Percentiles rank a stretch among this genome's conserved stretches.
These are phyloP conservation scores for Trialeurodes vaporariorum DNA, from an alignment of 1,140 invertebrate species.

Conservation along the genomic window DNA sequence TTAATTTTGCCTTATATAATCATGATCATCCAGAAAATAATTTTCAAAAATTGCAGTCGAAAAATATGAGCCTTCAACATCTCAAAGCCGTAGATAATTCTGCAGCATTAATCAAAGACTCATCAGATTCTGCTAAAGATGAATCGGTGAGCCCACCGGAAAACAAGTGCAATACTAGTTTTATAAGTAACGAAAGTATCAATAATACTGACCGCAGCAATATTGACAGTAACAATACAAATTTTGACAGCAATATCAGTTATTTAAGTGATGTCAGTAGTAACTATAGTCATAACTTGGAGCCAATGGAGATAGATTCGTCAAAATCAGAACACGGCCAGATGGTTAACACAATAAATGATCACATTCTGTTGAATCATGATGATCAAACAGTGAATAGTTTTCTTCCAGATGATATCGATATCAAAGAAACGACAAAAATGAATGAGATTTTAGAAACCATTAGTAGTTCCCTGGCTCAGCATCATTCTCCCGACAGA, in stretches of 20 bases:
- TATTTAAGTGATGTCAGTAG: background rate
- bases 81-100: too few relatives aligned
- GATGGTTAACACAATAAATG: slow-evolving; percentile 33
- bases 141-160: too few relatives aligned
- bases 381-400: slow-evolving; percentile 31
- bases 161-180: slow-evolving; percentile 13
- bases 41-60: too few relatives aligned
- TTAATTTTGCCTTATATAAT: too few relatives aligned
- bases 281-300: slow-evolving; percentile 8
- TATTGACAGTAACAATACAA: slow-evolving; percentile 15
- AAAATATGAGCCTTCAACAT: too few relatives aligned
- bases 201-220: too few relatives aligned
- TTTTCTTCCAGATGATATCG: background rate
- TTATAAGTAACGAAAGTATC: slow-evolving; percentile 24
- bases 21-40: too few relatives aligned
- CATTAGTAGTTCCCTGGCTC: slow-evolving; percentile 21
- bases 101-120: too few relatives aligned
- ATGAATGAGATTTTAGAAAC: slow-evolving; percentile 23
- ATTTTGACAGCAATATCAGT: background rate
- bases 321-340: slow-evolving; percentile 22
- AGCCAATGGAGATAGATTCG: background rate
- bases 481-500: too few relatives aligned
- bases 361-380: slow-evolving; percentile 25
- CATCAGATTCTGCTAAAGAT: background rate
- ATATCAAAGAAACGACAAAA: slow-evolving; percentile 5